These are phyloP conservation scores for Menidia beryllina DNA, from an alignment of 2,113 vertebrate genomes.

Conservation along the genomic window DNA sequence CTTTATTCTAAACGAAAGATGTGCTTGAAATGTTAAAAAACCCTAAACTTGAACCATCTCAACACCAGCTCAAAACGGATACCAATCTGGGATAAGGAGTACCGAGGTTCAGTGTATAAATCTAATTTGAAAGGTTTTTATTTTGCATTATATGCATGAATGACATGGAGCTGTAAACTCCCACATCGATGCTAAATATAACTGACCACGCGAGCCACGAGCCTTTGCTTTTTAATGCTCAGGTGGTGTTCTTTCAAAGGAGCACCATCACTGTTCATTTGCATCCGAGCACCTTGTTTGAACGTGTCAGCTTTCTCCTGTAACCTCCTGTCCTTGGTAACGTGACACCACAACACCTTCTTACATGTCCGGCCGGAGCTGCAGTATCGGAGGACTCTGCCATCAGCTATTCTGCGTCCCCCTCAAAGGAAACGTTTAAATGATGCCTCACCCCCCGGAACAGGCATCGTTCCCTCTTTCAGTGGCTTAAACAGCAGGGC, in stretches of 20 bases:
- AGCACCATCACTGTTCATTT: conserved; percentile 6
- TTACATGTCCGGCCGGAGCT: conserved; percentile 12
- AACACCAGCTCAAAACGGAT: too few species aligned
- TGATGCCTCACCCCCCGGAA: background rate
- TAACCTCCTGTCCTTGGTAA: conserved; percentile 14
- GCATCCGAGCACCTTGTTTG: conserved; percentile 3
- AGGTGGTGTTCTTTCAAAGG: background rate
- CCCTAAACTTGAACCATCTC: too few species aligned
- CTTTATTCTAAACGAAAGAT: too few species aligned
- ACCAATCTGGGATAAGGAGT: too few species aligned
- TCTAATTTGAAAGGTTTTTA: too few species aligned
- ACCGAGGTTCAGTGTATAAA: too few species aligned
- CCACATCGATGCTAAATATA: background rate
- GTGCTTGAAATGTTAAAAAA: too few species aligned
- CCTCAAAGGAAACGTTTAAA: background rate
- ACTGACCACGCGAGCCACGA: too few species aligned
- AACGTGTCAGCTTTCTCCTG: conserved; percentile 30
- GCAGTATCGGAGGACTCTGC: conserved; percentile 6
- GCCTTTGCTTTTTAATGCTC: background rate
- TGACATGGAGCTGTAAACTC: too few species aligned
- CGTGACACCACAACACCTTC: conserved; percentile 7
- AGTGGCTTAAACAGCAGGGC: too few species aligned
- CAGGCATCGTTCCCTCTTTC: background rate
- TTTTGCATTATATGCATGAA: too few species aligned
- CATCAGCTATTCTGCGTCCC: background rate